Percentiles rank a stretch among this genome's conserved stretches.
Conservation (phyloP, 2,888 invertebrate species). For the Brenthis hecate region DNA sequence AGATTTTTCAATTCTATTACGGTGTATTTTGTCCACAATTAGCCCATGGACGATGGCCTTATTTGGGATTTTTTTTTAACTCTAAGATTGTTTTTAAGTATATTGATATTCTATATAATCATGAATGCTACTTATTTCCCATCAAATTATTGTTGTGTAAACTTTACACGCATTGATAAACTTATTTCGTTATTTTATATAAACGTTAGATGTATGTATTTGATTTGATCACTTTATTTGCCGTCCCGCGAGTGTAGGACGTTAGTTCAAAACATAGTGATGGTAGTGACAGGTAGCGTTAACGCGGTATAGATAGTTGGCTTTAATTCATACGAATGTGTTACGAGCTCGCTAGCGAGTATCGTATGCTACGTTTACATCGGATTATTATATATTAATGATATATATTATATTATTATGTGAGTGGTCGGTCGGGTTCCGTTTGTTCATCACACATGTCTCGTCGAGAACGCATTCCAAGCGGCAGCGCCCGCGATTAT, state of each 20-base stretch:
- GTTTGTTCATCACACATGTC: slow-evolving; percentile 37
- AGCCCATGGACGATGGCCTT: no score
- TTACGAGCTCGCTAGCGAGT: slow-evolving; percentile 1
- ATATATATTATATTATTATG: slow-evolving; percentile 52
- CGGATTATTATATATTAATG: slow-evolving; percentile 35
- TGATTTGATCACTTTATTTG: slow-evolving; percentile 12
- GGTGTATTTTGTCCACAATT: no score
- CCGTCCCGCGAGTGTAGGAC: not conserved
- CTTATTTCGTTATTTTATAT: not conserved
- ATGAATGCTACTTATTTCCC: no score
- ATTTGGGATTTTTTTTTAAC: no score
- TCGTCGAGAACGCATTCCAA: slow-evolving; percentile 60
- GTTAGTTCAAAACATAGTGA: slow-evolving; percentile 1
- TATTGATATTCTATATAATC: no score
- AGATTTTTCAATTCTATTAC: no score
- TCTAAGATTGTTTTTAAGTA: no score
- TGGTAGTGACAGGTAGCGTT: no score
- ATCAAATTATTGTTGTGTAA: not conserved
- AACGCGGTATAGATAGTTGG: no score
- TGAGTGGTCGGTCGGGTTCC: slow-evolving; percentile 43
- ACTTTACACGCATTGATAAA: not conserved
- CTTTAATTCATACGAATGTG: no score
- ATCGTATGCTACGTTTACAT: not conserved
- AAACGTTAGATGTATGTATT: not conserved
- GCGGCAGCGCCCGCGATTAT: slow-evolving; percentile 39